Base-by-base conservation (phyloP, 2,113 vertebrate genomes). In the Gila orcuttii region DNA sequence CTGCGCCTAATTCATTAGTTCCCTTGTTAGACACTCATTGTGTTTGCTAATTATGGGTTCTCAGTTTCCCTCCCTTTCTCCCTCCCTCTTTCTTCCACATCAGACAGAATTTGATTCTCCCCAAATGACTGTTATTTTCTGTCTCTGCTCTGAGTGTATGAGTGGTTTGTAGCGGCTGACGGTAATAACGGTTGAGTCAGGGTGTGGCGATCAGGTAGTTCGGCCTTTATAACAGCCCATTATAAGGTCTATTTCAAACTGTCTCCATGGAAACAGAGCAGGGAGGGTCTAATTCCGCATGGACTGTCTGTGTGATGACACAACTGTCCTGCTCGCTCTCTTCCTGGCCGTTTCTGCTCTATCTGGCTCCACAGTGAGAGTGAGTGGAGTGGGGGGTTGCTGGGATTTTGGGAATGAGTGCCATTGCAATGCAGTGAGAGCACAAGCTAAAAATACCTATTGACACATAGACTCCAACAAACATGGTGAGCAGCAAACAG, bases 351-450 rank as follows among this genome's bases (percentile, higher is more conserved):
- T 85, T 75, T 68, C 36, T 76, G 45, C 87, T 90, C 87, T 91
- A 90, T 90, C 91, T 88, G 81, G 87, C 90, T 94, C 57, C 80
- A 88, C 89, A 93, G 93, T 88, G 92, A 94, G 93, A 93, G 92
- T 93, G 91, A 92, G 84, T 42, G 19, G 85, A 84, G 57, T 60
- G 87, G 86, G 87, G 77, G 84, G 84, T 76, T 62, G 81, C 60
- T 77, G 86, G 52, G 64, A 87, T 68, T 81, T 90, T 36, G 36
- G 66, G 83, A 87, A 90, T 95, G 93, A 92, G 92, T 93, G 93
- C 88, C 94, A 94, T 95, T 91, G 93, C 94, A 91, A 90, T 91
- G 93, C 90, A 91, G 92, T 95, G 95, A 95, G 94, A 93, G 89
- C 91, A 86, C 86, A 85, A 64, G 89, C 93, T 95, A 94, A 94